Evolutionary conservation across 2,888 invertebrate species (phyloP).

Genomic region (Pollenia amentaria): DNA sequence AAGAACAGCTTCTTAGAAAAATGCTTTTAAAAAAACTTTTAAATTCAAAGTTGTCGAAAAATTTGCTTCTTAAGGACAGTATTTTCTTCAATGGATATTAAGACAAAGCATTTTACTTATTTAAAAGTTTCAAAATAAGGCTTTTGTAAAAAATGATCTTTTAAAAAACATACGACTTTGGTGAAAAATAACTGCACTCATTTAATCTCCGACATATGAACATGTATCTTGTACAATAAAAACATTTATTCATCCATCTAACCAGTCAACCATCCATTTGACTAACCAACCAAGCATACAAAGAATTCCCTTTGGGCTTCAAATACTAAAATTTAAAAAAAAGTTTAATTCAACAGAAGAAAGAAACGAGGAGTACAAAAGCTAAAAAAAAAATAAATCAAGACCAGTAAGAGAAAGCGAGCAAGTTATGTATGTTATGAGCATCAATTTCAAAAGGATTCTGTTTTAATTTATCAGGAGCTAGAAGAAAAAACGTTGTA

Average conservation of each 20-base stretch:
- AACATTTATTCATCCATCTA: conserved; percentile 66
- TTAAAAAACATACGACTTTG: no score
- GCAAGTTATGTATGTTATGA: conserved; percentile 53
- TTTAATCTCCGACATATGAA: conserved; percentile 7
- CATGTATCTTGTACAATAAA: conserved; percentile 48
- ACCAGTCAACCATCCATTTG: conserved; percentile 68
- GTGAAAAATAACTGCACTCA: not conserved
- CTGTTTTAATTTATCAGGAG: conserved; percentile 69
- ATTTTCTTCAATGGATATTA: no score
- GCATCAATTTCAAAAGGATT: conserved; percentile 72
- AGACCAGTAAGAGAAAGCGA: conserved; percentile 30
- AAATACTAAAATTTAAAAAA: conserved; percentile 46
- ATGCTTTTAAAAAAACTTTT: no score
- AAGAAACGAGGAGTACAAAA: conserved; percentile 41
- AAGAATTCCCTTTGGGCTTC: conserved; percentile 68
- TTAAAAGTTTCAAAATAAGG: no score
- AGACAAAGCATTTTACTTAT: no score
- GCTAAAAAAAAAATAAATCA: conserved; percentile 8
- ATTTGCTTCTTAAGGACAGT: no score
- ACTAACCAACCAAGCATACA: conserved; percentile 68
- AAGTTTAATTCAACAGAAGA: conserved; percentile 59
- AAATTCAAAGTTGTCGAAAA: no score
- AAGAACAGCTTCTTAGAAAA: no score
- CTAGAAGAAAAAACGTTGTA: conserved; percentile 15
- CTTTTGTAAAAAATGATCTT: no score